These are phyloP conservation scores for Nylanderia fulva DNA, from an alignment of 1,140 invertebrate species.

Conservation along the genomic window DNA sequence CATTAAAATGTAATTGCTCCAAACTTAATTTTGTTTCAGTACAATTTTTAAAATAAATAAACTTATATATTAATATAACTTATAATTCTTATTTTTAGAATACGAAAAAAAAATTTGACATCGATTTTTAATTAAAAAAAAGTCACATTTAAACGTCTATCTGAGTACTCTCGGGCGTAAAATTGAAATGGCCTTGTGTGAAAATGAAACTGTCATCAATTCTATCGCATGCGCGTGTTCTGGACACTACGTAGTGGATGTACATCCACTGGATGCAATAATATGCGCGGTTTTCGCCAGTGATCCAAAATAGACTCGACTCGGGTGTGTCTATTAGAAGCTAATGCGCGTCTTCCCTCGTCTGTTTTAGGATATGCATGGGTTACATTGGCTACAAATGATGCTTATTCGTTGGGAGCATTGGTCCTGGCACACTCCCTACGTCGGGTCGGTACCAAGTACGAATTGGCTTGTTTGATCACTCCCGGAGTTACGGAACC, in stretches of 20 bases:
- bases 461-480: conserved; percentile 93
- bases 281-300: neutral
- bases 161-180: neutral
- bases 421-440: conserved; percentile 96
- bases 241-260: no score
- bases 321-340: conserved; percentile 10
- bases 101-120: neutral
- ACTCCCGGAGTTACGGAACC: conserved; percentile 93
- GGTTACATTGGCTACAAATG: conserved; percentile 98
- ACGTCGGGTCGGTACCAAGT: conserved; percentile 90
- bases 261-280: conserved; percentile 12
- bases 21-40: neutral
- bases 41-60: neutral
- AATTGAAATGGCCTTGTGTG: neutral
- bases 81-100: no score
- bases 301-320: conserved; percentile 34
- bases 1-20: neutral
- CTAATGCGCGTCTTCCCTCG: neutral
- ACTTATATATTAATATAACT: no score
- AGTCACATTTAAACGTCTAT: neutral
- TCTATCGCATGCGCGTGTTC: neutral
- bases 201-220: neutral
- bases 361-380: conserved; percentile 91
- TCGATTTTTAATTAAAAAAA: no score
- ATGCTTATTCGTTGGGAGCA: conserved; percentile 96